A percentile compares a stretch with the other conserved stretches of the same genome.
These are phyloP conservation scores for Pseudoatta argentina DNA, from an alignment of 1,140 invertebrate species.

Conservation along the genomic window DNA sequence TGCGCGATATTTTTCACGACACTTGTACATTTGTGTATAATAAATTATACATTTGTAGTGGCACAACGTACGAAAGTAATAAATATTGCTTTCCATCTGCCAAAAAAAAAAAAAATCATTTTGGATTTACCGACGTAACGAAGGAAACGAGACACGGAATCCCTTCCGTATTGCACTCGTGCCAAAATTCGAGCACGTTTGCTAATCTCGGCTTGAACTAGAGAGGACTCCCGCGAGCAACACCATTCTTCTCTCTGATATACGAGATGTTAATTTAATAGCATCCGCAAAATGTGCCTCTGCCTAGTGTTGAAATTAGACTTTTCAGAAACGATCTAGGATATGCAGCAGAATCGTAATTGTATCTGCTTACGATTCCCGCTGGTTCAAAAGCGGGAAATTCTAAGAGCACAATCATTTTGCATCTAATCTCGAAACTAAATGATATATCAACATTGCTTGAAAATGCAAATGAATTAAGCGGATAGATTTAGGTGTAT, in stretches of 20 bases:
- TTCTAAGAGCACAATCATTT: not conserved
- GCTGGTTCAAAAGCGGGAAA: not conserved
- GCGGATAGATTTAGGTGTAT: not conserved
- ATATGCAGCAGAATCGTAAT: conserved; percentile 4
- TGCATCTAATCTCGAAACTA: not conserved
- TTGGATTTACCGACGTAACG: conserved; percentile 9
- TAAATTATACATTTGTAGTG: not conserved
- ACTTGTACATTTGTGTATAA: not conserved
- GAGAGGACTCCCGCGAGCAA: conserved; percentile 34
- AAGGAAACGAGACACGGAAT: conserved; percentile 67
- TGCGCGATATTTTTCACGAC: not conserved
- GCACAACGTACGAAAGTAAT: not conserved
- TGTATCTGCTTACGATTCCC: not conserved
- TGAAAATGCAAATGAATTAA: conserved; percentile 35
- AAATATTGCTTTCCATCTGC: not conserved
- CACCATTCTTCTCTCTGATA: conserved; percentile 71
- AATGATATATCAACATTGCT: not conserved
- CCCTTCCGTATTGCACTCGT: conserved; percentile 68
- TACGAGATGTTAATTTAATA: conserved; percentile 77
- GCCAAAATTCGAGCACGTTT: conserved; percentile 70
- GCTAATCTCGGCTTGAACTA: conserved; percentile 64
- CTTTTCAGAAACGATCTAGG: conserved; percentile 31
- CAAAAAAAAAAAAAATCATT: conserved; percentile 1
- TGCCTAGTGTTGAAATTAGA: conserved; percentile 64
- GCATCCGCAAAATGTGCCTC: conserved; percentile 59